Percentiles rank a stretch among this genome's conserved stretches.
These are phyloP conservation scores for Zaprionus lineosus DNA, from an alignment of 2,888 invertebrate species.

Conservation along the genomic window DNA sequence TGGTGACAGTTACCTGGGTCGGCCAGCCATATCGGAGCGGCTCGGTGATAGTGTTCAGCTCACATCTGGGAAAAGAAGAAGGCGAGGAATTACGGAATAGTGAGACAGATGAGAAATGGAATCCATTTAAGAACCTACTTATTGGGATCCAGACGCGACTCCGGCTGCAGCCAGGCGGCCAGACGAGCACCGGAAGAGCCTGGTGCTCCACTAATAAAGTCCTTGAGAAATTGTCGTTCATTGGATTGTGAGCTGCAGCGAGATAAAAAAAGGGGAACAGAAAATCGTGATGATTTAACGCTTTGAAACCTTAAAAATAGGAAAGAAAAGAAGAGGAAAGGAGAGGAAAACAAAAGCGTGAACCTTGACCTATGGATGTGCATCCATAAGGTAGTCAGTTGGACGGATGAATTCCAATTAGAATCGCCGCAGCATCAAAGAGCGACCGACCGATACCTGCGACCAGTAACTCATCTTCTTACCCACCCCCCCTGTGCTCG, in stretches of 20 bases:
- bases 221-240: slow-evolving; percentile 95
- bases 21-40: slow-evolving; percentile 92
- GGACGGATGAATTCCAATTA: background rate
- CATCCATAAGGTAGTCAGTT: background rate
- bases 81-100: too few relatives aligned
- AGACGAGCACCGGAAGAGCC: slow-evolving; percentile 94
- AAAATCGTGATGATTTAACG: too few relatives aligned
- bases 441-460: background rate
- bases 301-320: too few relatives aligned
- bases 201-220: slow-evolving; percentile 93
- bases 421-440: slow-evolving; percentile 28
- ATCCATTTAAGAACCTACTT: too few relatives aligned
- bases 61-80: slow-evolving; percentile 87
- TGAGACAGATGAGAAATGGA: too few relatives aligned
- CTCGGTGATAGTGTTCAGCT: slow-evolving; percentile 89
- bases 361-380: background rate
- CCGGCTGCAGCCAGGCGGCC: slow-evolving; percentile 97
- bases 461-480: background rate
- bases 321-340: too few relatives aligned
- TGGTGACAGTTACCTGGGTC: slow-evolving; percentile 90
- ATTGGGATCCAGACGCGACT: slow-evolving; percentile 93
- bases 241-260: slow-evolving; percentile 92
- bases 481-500: background rate
- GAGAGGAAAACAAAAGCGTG: background rate
- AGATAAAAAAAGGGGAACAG: too few relatives aligned